Evolutionary conservation across 92 coral and sea anemone genomes (phyloP), one percentile per base, ranked within the genome.

Genomic region (Phenganax stokvisi): DNA sequence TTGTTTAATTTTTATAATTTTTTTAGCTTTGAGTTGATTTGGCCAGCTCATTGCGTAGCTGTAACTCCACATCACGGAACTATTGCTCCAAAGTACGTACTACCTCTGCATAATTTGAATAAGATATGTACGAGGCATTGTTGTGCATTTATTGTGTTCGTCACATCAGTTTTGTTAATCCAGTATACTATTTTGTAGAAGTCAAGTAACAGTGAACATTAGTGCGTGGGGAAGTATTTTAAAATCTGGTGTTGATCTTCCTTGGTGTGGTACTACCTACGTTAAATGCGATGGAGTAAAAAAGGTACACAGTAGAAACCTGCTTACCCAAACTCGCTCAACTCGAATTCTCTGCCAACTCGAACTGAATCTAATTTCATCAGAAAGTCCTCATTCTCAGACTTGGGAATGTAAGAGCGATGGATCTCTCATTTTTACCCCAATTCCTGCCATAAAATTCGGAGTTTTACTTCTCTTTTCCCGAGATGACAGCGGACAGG

Each of bases 251-350:
- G 85, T 89, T 25, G 91, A 89, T 37, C 90, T 96, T 11, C 97
- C 99, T 15, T 96, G 99, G 99, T 90, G 88, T 29, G 99, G 97
- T 28, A 90, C 96, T 66, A 93, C 92, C 65, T 91, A 96, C 82
- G 85, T 96, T 25, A 90, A 87, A 67, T 96, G 99, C 71, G 99
- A 96, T 85, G 96, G 97, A 44, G 63, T 31, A 5, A 96, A 91
- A 76, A 92, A 90, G 90, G 92, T 92, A 51, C 59, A 70, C 54
- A 10, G 51, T 52, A 20, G 25, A 13, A 59, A 13, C 7, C 3
- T 6, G 16, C 65, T 59, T 1, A 2, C 65, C 16, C 16, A 3
- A 13, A 59, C n/a, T 59, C 25, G 16, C 7, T 13, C 7, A 2
- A 13, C n/a, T 13, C n/a, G 16, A 59, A 13, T 2, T 59, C 3